phyloP scores from a whole-genome alignment of 2,113 vertebrate species.

The Tetraodon nigroviridis region DNA sequence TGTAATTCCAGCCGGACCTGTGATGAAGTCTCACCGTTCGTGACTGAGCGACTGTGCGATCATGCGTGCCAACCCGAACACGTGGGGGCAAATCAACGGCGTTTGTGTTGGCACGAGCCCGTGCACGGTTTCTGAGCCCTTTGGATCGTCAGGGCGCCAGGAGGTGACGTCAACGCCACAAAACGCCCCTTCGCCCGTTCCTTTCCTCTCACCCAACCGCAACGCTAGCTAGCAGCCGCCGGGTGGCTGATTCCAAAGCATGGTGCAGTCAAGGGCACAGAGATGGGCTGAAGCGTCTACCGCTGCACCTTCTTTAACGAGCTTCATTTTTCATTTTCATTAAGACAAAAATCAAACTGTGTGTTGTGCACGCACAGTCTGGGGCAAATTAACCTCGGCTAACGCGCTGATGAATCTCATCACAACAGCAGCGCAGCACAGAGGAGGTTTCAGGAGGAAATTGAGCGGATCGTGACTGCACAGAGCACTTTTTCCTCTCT shows the following conservation, averaged over 20 bases:
- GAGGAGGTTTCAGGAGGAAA: slow-evolving; percentile 20
- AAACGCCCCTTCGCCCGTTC: too few species aligned
- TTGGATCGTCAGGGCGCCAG: slow-evolving; percentile 49
- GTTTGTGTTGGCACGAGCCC: neutral
- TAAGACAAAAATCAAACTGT: slow-evolving; percentile 24
- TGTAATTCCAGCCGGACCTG: slow-evolving; percentile 54
- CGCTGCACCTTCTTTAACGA: neutral
- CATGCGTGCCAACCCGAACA: slow-evolving; percentile 44
- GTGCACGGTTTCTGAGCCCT: slow-evolving; percentile 20
- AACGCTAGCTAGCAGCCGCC: slow-evolving; percentile 28
- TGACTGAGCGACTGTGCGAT: slow-evolving; percentile 60
- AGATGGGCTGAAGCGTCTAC: neutral
- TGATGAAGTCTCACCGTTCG: slow-evolving; percentile 58
- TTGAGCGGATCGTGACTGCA: slow-evolving; percentile 19
- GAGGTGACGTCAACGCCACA: slow-evolving; percentile 18
- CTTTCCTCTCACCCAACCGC: too few species aligned
- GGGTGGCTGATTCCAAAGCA: slow-evolving; percentile 28
- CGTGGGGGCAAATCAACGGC: neutral
- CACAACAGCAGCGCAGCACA: slow-evolving; percentile 43
- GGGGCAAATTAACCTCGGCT: slow-evolving; percentile 62
- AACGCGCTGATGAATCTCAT: slow-evolving; percentile 56
- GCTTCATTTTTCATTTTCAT: slow-evolving; percentile 10
- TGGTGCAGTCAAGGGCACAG: slow-evolving; percentile 29
- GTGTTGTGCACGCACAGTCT: slow-evolving; percentile 30
- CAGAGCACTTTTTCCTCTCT: slow-evolving; percentile 11